Evolutionary conservation across 2,113 vertebrate genomes (phyloP).

Genomic region (Peromyscus maniculatus): DNA sequence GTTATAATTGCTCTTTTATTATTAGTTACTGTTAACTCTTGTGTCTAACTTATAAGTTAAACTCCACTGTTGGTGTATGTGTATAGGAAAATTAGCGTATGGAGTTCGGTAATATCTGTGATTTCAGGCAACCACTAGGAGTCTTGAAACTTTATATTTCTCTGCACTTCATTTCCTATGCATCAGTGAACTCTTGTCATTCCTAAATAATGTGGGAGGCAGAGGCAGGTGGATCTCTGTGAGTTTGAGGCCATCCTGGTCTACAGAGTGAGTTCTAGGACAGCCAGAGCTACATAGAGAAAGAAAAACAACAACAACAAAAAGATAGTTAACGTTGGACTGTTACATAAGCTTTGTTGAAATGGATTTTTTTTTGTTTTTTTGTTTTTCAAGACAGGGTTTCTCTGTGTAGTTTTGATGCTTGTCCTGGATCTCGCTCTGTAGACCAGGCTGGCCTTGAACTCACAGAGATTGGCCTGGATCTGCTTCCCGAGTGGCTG

Average conservation of each 20-base stretch:
- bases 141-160: neutral
- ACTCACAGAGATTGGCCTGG: too few relatives aligned
- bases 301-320: neutral
- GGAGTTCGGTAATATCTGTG: neutral
- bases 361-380: too few relatives aligned
- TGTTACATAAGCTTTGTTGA: too few relatives aligned
- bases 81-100: neutral
- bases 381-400: too few relatives aligned
- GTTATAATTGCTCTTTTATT: neutral
- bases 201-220: neutral
- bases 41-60: neutral
- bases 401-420: too few relatives aligned
- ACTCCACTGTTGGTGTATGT: neutral
- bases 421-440: too few relatives aligned
- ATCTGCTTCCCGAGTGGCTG: too few relatives aligned
- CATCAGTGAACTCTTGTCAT: neutral
- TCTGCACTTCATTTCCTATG: slow-evolving; percentile 3
- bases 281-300: neutral
- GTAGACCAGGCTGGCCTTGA: too few relatives aligned
- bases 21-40: neutral
- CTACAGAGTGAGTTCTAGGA: neutral
- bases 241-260: neutral
- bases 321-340: too few relatives aligned
- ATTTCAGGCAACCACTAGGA: neutral
- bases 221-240: neutral